phyloP scores from a whole-genome alignment of 1,140 invertebrate species.

The Callitettix versicolor region DNA sequence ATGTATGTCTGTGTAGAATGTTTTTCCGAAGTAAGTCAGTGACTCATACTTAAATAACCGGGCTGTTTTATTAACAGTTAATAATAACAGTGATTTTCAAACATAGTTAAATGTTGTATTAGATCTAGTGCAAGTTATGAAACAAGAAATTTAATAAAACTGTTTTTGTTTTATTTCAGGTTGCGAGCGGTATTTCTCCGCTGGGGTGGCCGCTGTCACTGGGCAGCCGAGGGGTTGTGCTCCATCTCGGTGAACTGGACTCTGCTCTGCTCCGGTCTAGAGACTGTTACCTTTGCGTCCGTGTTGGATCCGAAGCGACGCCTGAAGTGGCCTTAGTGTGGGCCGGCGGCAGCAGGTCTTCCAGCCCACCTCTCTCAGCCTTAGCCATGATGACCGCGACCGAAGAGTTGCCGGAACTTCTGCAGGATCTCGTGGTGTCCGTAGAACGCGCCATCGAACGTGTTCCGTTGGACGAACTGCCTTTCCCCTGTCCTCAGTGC shows the following conservation, averaged over 20 bases:
- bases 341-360: constrained; percentile 32
- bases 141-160: no score
- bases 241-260: constrained; percentile 38
- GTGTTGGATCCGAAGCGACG: constrained; percentile 27
- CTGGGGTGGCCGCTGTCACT: constrained; percentile 39
- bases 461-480: constrained; percentile 50
- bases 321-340: constrained; percentile 36
- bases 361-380: background rate
- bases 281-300: constrained; percentile 41
- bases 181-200: constrained; percentile 35
- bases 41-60: no score
- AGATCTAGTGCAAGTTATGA: no score
- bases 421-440: constrained; percentile 49
- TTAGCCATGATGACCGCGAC: constrained; percentile 16
- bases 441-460: constrained; percentile 55
- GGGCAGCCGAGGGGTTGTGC: constrained; percentile 33
- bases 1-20: no score
- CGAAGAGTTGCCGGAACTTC: constrained; percentile 42
- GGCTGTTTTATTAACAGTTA: no score
- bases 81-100: no score
- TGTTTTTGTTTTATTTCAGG: constrained; percentile 29
- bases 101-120: no score
- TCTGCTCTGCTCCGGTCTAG: constrained; percentile 36
- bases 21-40: no score
- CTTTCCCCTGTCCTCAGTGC: constrained; percentile 47